A percentile compares a stretch with the other conserved stretches of the same genome.
Evolutionary conservation across 1,140 invertebrate genomes (phyloP).

Genomic region (Parapsyche elsis): DNA sequence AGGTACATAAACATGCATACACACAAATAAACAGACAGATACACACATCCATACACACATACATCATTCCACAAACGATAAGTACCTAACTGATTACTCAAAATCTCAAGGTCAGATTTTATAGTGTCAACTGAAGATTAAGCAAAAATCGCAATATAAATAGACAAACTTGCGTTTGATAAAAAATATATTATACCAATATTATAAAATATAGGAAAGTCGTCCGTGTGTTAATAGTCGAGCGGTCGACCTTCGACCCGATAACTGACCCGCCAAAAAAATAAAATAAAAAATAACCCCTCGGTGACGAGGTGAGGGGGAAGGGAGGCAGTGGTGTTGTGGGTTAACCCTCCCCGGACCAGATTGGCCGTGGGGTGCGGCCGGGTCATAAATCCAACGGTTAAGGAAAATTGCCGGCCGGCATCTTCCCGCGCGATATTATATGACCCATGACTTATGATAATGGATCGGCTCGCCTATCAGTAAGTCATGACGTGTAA

Average conservation of each 20-base stretch:
- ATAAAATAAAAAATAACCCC: constrained; percentile 47
- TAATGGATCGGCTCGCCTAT: constrained; percentile 55
- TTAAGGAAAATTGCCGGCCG: constrained; percentile 54
- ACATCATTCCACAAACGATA: no score
- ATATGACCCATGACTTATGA: constrained; percentile 52
- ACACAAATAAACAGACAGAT: no score
- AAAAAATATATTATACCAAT: no score
- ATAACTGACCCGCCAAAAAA: constrained; percentile 27
- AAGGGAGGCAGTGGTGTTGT: not conserved
- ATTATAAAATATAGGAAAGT: no score
- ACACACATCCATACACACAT: no score
- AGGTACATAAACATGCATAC: no score
- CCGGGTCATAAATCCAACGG: constrained; percentile 50
- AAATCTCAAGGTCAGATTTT: no score
- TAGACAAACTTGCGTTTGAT: no score
- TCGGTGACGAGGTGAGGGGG: not conserved
- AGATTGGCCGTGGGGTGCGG: not conserved
- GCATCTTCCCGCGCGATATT: constrained; percentile 51
- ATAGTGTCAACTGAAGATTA: no score
- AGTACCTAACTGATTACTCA: no score
- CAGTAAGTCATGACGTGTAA: constrained; percentile 56
- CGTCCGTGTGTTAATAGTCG: no score
- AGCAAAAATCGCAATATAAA: no score
- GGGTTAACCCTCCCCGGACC: not conserved
- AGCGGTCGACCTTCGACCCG: not conserved